phyloP scores from a whole-genome alignment of 2,797 vertebrate species.

The Myiotriccus ornatus region DNA sequence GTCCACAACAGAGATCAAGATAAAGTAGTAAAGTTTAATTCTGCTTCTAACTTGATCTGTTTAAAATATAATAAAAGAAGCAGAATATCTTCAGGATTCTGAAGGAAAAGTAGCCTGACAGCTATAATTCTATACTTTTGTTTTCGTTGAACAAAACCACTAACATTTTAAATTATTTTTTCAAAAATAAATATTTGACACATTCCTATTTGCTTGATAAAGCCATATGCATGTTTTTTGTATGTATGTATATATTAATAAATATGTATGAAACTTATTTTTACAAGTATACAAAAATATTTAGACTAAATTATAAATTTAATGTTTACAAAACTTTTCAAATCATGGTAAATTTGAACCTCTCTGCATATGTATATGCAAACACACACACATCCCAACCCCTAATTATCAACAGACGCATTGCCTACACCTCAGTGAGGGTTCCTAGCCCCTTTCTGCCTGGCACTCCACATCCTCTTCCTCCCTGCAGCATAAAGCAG shows the following conservation, averaged over 20 bases:
- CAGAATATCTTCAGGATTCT: neutral
- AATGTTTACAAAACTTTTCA: neutral
- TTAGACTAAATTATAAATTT: neutral
- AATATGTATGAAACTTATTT: neutral
- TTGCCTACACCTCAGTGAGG: neutral
- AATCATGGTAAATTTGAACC: neutral
- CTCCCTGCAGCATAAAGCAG: neutral
- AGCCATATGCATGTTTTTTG: neutral
- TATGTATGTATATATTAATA: neutral
- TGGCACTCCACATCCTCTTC: neutral
- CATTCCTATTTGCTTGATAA: neutral
- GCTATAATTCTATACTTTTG: neutral
- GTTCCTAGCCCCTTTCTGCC: neutral
- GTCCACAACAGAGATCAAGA: neutral
- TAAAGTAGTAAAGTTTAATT: neutral
- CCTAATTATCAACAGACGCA: neutral
- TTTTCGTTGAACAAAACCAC: neutral
- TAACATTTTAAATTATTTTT: neutral
- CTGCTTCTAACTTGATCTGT: neutral
- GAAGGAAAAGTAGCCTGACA: neutral
- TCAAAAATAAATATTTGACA: neutral
- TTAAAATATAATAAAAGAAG: neutral
- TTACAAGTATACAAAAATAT: neutral
- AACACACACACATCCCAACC: neutral
- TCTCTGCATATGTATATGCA: neutral